Percentiles rank a stretch among this genome's conserved stretches.
phyloP scores from a whole-genome alignment of 2,797 vertebrate genomes.

The Synanceia verrucosa region DNA sequence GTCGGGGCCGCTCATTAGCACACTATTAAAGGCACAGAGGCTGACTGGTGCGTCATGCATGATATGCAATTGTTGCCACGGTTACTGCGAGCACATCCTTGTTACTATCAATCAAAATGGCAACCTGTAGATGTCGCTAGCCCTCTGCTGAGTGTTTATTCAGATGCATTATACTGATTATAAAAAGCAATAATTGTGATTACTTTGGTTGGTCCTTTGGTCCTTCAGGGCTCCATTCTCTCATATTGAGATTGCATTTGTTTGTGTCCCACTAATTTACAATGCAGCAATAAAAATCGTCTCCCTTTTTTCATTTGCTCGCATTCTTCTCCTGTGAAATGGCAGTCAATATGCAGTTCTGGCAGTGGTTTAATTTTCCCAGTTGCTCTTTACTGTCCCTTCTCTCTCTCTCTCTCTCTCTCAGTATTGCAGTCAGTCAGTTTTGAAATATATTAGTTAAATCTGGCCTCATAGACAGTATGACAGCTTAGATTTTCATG shows the following conservation, averaged over 20 bases:
- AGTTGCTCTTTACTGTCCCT: neutral
- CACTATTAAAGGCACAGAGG: slow-evolving; percentile 50
- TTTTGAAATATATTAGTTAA: slow-evolving; percentile 62
- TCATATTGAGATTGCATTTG: slow-evolving; percentile 48
- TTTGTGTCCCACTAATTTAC: slow-evolving; percentile 60
- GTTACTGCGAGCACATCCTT: slow-evolving; percentile 34
- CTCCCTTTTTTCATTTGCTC: slow-evolving; percentile 26
- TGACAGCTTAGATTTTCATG: slow-evolving; percentile 68
- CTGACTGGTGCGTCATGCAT: neutral
- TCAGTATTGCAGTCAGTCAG: slow-evolving; percentile 48
- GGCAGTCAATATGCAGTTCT: slow-evolving; percentile 43
- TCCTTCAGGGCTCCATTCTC: slow-evolving; percentile 13
- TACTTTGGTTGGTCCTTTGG: slow-evolving; percentile 28
- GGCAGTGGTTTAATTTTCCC: slow-evolving; percentile 58
- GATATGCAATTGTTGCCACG: slow-evolving; percentile 48
- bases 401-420: neutral
- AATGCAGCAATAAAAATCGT: slow-evolving; percentile 40
- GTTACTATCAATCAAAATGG: slow-evolving; percentile 39
- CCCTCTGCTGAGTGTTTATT: slow-evolving; percentile 2
- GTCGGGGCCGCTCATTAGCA: slow-evolving; percentile 42
- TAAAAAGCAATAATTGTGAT: slow-evolving; percentile 58
- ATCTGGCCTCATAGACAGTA: slow-evolving; percentile 57
- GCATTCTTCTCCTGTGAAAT: slow-evolving; percentile 42
- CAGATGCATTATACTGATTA: slow-evolving; percentile 67
- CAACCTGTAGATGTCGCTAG: slow-evolving; percentile 60